These are phyloP conservation scores for Eilema griseolum DNA, from an alignment of 2,888 invertebrate genomes.

Conservation along the genomic window DNA sequence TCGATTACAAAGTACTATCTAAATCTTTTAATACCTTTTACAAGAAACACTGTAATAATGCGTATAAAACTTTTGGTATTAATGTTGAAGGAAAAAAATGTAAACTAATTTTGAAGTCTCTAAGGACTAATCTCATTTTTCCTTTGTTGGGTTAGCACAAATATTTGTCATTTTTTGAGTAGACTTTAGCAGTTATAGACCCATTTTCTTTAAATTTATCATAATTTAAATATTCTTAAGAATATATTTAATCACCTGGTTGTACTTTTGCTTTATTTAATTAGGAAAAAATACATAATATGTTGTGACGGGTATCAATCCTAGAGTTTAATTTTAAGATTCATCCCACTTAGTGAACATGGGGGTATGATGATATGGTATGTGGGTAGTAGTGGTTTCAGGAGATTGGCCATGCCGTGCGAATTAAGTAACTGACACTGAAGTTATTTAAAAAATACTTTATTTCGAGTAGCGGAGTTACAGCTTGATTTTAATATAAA, in stretches of 20 bases:
- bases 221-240: slow-evolving; percentile 33
- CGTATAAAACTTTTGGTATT: slow-evolving; percentile 30
- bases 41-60: slow-evolving; percentile 3
- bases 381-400: no score
- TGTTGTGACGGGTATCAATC: no score
- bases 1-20: not conserved
- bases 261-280: not conserved
- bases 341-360: no score
- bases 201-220: slow-evolving; percentile 42
- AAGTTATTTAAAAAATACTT: no score
- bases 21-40: slow-evolving; percentile 2
- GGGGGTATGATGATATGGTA: no score
- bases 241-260: slow-evolving; percentile 29
- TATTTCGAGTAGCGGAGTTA: no score
- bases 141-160: slow-evolving; percentile 33
- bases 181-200: slow-evolving; percentile 32
- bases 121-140: slow-evolving; percentile 43
- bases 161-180: slow-evolving; percentile 38
- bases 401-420: no score
- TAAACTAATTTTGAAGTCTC: slow-evolving; percentile 35
- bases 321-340: no score
- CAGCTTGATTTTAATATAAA: no score
- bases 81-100: slow-evolving; percentile 35
- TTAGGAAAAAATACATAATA: not conserved
- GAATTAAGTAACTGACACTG: no score